These are phyloP conservation scores for Aphaenogaster ashmeadi DNA, from an alignment of 1,140 invertebrate genomes.

Conservation along the genomic window DNA sequence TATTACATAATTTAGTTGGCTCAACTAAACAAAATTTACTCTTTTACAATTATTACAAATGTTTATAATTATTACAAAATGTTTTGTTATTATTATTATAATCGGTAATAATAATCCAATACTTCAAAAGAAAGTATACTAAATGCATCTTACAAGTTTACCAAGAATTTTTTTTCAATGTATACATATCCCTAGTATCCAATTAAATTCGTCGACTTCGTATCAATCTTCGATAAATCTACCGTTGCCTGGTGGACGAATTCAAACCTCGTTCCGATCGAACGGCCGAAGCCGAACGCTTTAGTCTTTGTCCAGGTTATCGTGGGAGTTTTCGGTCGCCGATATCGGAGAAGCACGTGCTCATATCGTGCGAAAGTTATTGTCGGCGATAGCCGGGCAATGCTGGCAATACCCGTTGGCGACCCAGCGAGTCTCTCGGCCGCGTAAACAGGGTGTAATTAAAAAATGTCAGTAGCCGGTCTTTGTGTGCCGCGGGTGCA, in stretches of 20 bases:
- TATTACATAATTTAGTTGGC: no score
- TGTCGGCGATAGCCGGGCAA: slow-evolving; percentile 34
- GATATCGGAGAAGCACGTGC: not conserved
- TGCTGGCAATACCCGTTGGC: not conserved
- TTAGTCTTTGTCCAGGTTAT: slow-evolving; percentile 43
- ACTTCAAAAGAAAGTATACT: no score
- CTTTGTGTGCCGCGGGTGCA: slow-evolving; percentile 77
- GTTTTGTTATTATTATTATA: no score
- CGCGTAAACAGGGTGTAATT: slow-evolving; percentile 76
- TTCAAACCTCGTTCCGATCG: not conserved
- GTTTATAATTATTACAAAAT: no score
- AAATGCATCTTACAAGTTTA: no score
- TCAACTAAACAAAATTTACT: no score
- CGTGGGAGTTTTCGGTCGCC: slow-evolving; percentile 33
- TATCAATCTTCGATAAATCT: not conserved
- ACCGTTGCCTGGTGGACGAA: not conserved
- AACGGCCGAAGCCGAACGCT: not conserved
- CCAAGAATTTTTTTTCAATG: no score
- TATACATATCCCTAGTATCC: no score
- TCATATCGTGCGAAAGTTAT: slow-evolving; percentile 57
- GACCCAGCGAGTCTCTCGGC: slow-evolving; percentile 1
- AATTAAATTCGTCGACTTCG: not conserved
- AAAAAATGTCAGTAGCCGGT: slow-evolving; percentile 75
- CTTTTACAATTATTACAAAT: no score
- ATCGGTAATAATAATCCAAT: no score